These are phyloP conservation scores for Anthrax anthrax DNA, from an alignment of 2,888 invertebrate species.

Conservation along the genomic window DNA sequence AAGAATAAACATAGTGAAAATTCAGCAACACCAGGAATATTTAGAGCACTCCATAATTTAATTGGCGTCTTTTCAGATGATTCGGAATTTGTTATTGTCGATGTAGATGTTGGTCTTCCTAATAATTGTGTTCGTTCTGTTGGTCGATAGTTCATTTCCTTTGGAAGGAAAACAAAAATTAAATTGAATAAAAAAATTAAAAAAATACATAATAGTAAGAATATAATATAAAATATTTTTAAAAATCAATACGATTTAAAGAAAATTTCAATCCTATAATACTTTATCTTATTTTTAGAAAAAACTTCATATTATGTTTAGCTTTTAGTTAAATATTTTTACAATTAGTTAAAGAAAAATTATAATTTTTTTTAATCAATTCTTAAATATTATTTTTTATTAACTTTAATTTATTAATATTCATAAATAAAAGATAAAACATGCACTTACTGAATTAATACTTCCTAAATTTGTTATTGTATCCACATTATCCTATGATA, in stretches of 20 bases:
- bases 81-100: not conserved
- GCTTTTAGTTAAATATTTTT: too few species aligned
- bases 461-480: slow-evolving; percentile 13
- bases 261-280: too few species aligned
- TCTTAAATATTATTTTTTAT: too few species aligned
- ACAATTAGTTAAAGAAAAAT: too few species aligned
- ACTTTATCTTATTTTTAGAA: too few species aligned
- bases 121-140: slow-evolving; percentile 32
- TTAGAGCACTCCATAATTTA: slow-evolving; percentile 42
- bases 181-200: slow-evolving; percentile 3
- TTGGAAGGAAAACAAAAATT: slow-evolving; percentile 8
- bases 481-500: slow-evolving; percentile 11
- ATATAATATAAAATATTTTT: too few species aligned
- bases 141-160: slow-evolving; percentile 30
- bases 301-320: too few species aligned
- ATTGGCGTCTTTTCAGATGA: slow-evolving; percentile 21
- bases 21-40: slow-evolving; percentile 85
- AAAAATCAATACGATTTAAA: too few species aligned
- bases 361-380: too few species aligned
- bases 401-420: too few species aligned
- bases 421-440: too few species aligned
- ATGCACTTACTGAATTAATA: slow-evolving; percentile 23
- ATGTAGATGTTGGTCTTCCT: slow-evolving; percentile 12
- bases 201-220: not conserved
- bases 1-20: slow-evolving; percentile 89